Conservation (phyloP, 2,113 vertebrate species). For the Psilopsiagon aurifrons region DNA sequence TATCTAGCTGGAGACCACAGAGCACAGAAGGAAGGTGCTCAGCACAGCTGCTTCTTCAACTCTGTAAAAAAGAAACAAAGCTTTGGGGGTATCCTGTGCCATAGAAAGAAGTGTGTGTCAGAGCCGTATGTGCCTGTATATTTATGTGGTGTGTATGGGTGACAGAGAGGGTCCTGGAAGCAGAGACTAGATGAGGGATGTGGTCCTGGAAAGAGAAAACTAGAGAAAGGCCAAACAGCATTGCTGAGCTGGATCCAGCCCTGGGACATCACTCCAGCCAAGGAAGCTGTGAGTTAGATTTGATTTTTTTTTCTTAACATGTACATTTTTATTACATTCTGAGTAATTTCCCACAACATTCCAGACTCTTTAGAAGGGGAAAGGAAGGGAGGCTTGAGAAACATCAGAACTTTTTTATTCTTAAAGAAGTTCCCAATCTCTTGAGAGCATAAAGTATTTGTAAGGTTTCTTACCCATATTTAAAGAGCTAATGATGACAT, state of each 20-base stretch:
- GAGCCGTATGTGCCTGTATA: conserved; percentile 22
- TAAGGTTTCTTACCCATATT: neutral
- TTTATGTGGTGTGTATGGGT: conserved; percentile 58
- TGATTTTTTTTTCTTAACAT: neutral
- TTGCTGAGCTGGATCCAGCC: conserved; percentile 70
- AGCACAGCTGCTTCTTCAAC: neutral
- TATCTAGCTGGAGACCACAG: conserved; percentile 7
- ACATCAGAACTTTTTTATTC: neutral
- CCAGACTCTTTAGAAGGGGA: conserved; percentile 32
- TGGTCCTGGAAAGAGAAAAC: conserved; percentile 68
- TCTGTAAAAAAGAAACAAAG: neutral
- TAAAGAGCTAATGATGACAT: conserved; percentile 46
- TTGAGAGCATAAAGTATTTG: conserved; percentile 35
- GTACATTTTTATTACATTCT: conserved; percentile 53
- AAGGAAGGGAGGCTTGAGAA: conserved; percentile 19
- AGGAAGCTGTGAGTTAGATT: conserved; percentile 57
- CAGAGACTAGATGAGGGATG: conserved; percentile 39
- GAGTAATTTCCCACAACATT: conserved; percentile 71
- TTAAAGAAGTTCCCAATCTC: conserved; percentile 33
- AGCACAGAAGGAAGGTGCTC: conserved; percentile 3
- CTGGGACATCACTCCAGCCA: conserved; percentile 62
- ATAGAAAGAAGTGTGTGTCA: conserved; percentile 24
- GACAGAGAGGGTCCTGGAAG: conserved; percentile 57
- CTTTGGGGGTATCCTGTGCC: conserved; percentile 43
- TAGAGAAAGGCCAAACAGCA: conserved; percentile 70